Evolutionary conservation across 2,888 invertebrate genomes (phyloP), one percentile per base, ranked within the genome.

Genomic region (Platynereis dumerilii): DNA sequence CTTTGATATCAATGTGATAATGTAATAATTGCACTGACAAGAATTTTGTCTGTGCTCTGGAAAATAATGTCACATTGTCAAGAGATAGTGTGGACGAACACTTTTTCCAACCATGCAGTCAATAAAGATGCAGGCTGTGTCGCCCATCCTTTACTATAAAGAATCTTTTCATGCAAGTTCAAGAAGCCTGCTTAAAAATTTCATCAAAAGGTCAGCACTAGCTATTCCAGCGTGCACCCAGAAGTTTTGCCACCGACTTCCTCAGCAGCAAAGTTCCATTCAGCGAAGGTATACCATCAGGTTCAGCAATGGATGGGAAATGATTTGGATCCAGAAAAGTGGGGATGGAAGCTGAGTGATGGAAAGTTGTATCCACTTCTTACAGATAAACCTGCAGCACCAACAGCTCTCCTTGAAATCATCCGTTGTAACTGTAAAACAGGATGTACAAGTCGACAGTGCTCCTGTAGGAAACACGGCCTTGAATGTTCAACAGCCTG

Each of bases 191-290:
- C n/a, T n/a, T n/a, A n/a, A 7, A 10, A 22, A n/a, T 74, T 74
- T 58, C 54, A 66, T 3, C 27, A 48, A 22, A 65, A 73, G 39
- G 72, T 57, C 3, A 20, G 28, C 29, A 20, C 26, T 2, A 68
- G 68, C 17, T 48, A 26, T 1, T 69, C 59, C 39, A 48, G n/a
- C 64, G 64, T 74, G 2, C 61, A 73, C 22, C 63, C 68, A 2
- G 64, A 72, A 10, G 62, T 60, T 15, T 39, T 74, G 5, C 75
- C 74, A 27, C 74, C 75, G 28, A 73, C 75, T 22, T 56, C 71
- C 53, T 65, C 63, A 56, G 68, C 75, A 29, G 68, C 72, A 10
- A 64, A 58, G 24, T 68, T 66, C 22, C 75, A 76, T 61, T 57
- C 59, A 45, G 15, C 64, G 5, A 27, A 74, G 29, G 69, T 66